These are phyloP conservation scores for Kradibia gibbosae DNA, from an alignment of 1,140 invertebrate genomes.

Conservation along the genomic window DNA sequence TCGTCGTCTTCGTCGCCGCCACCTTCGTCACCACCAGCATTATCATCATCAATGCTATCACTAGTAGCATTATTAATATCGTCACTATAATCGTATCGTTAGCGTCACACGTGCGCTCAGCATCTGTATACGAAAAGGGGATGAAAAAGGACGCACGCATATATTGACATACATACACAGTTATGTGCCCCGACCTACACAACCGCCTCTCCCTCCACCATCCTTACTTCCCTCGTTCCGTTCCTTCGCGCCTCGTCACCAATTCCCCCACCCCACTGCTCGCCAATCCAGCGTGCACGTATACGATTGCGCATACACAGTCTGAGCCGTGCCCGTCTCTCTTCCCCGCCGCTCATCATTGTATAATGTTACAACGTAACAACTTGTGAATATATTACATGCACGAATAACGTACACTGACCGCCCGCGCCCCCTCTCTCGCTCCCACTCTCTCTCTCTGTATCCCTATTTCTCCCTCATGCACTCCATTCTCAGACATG, in stretches of 20 bases:
- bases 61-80: neutral
- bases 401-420: neutral
- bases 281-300: too few relatives aligned
- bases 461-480: slow-evolving; percentile 24
- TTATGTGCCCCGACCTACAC: neutral
- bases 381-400: neutral
- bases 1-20: too few relatives aligned
- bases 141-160: neutral
- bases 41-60: too few relatives aligned
- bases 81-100: neutral
- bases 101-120: slow-evolving; percentile 5
- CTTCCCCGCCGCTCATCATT: slow-evolving; percentile 43
- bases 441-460: slow-evolving; percentile 53
- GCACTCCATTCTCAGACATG: too few relatives aligned
- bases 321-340: slow-evolving; percentile 28
- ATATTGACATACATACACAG: slow-evolving; percentile 16
- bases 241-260: too few relatives aligned
- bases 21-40: too few relatives aligned
- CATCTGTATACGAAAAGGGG: neutral
- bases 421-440: slow-evolving; percentile 51
- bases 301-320: neutral
- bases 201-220: too few relatives aligned
- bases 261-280: too few relatives aligned
- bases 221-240: too few relatives aligned
- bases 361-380: slow-evolving; percentile 22